Conservation (phyloP, 2,888 invertebrate species). For the Eupithecia centaureata region DNA sequence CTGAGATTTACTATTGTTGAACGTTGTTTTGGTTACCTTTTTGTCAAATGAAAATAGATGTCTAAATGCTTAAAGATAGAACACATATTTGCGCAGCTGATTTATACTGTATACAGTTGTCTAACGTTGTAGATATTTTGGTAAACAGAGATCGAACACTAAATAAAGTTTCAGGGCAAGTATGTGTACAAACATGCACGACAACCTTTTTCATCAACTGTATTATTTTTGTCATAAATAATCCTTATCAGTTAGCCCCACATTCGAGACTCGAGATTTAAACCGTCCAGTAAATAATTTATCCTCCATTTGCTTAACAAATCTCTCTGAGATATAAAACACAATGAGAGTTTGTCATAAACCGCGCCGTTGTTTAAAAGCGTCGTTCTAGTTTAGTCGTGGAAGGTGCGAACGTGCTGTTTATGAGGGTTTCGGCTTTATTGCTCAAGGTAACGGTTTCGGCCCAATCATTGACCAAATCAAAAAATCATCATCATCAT, state of each 20-base stretch:
- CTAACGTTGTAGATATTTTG: background rate
- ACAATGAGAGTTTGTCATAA: slow-evolving; percentile 37
- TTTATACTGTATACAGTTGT: background rate
- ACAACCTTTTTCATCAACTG: background rate
- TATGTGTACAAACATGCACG: background rate
- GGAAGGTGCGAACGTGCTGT: slow-evolving; percentile 39
- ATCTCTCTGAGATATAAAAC: slow-evolving; percentile 38
- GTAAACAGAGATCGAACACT: background rate
- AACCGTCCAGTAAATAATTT: slow-evolving; percentile 7
- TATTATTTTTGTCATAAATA: background rate
- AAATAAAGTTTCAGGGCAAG: background rate
- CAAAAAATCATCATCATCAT: background rate
- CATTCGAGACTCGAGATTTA: background rate
- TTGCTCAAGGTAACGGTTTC: slow-evolving; percentile 13
- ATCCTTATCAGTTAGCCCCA: background rate
- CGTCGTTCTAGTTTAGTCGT: slow-evolving; percentile 42
- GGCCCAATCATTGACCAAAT: background rate
- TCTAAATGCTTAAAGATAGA: background rate
- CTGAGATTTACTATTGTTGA: slow-evolving; percentile 35
- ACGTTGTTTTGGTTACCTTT: slow-evolving; percentile 2
- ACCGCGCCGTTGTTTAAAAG: slow-evolving; percentile 44
- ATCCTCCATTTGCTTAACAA: slow-evolving; percentile 26
- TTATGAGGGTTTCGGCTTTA: slow-evolving; percentile 27
- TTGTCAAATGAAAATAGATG: background rate
- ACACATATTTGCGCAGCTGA: background rate